These are phyloP conservation scores for Caenorhabditis remanei DNA, from an alignment of 1,140 invertebrate genomes.

Conservation along the genomic window DNA sequence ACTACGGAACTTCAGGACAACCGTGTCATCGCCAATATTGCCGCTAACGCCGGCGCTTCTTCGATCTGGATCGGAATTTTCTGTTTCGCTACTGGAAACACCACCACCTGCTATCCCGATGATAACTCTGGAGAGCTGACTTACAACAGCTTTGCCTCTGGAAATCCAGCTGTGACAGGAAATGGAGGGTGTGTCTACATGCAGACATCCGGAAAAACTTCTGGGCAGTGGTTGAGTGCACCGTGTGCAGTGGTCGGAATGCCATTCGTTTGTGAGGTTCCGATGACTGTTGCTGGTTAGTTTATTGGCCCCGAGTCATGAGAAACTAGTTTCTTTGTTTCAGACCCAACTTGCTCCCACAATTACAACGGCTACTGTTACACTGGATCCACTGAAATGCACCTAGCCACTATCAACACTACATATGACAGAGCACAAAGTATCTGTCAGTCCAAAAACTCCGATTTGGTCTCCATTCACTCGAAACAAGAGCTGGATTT, in stretches of 20 bases:
- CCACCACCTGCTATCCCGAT: not conserved
- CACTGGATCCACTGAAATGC: not conserved
- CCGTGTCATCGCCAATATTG: not conserved
- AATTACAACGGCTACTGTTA: constrained; percentile 41
- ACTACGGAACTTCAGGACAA: not conserved
- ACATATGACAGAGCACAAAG: not conserved
- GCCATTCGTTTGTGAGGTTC: constrained; percentile 2
- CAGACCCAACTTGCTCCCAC: not conserved
- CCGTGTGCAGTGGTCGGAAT: constrained; percentile 8
- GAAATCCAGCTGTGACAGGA: not conserved
- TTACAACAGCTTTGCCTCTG: not conserved
- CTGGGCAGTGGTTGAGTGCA: constrained; percentile 32
- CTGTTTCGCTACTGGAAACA: constrained; percentile 1
- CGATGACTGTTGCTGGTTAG: not conserved
- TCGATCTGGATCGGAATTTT: not conserved
- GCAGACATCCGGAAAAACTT: not conserved
- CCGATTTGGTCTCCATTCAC: not conserved
- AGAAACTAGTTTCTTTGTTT: not conserved
- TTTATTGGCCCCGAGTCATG: no score
- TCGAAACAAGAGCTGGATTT: not conserved
- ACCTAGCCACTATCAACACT: not conserved
- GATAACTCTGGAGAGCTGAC: not conserved
- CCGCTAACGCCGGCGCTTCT: not conserved
- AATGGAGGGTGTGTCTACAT: constrained; percentile 29
- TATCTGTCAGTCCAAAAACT: not conserved